Conservation (phyloP, 2,888 invertebrate genomes). For the Drosophila rubida region DNA sequence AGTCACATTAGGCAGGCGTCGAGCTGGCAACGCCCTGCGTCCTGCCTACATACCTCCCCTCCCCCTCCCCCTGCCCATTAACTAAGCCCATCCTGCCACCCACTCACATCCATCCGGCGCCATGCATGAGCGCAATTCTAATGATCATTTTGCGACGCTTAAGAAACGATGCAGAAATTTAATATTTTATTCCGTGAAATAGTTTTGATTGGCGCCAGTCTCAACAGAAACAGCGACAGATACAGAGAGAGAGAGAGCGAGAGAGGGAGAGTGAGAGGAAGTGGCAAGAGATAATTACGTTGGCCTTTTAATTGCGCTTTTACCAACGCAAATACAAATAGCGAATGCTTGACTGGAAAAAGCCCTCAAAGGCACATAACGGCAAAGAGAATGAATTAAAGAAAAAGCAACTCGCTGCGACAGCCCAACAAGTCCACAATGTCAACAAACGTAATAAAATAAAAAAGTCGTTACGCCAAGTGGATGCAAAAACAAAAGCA, state of each 20-base stretch:
- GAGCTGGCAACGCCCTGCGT: slow-evolving; percentile 47
- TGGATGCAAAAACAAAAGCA: slow-evolving; percentile 54
- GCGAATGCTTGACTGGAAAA: slow-evolving; percentile 31
- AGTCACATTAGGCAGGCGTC: slow-evolving; percentile 79
- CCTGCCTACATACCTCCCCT: slow-evolving; percentile 3
- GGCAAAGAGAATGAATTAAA: slow-evolving; percentile 6
- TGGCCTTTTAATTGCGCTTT: slow-evolving; percentile 52
- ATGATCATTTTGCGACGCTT: slow-evolving; percentile 70
- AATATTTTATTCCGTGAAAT: slow-evolving; percentile 50
- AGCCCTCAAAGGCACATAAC: slow-evolving; percentile 32
- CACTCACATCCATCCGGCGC: slow-evolving; percentile 30
- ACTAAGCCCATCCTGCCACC: slow-evolving; percentile 12
- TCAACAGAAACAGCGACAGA: background rate
- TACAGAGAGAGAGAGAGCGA: no score
- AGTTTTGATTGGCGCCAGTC: slow-evolving; percentile 52
- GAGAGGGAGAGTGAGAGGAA: no score
- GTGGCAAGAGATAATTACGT: slow-evolving; percentile 44
- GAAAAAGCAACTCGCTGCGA: slow-evolving; percentile 7
- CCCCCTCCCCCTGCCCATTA: no score
- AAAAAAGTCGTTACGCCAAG: slow-evolving; percentile 78
- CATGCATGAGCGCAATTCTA: slow-evolving; percentile 61
- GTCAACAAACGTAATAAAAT: slow-evolving; percentile 80
- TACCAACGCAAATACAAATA: slow-evolving; percentile 10
- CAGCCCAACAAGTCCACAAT: slow-evolving; percentile 68
- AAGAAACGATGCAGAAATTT: slow-evolving; percentile 45